phyloP scores from a whole-genome alignment of 2,113 vertebrate species.

The Oncorhynchus keta region DNA sequence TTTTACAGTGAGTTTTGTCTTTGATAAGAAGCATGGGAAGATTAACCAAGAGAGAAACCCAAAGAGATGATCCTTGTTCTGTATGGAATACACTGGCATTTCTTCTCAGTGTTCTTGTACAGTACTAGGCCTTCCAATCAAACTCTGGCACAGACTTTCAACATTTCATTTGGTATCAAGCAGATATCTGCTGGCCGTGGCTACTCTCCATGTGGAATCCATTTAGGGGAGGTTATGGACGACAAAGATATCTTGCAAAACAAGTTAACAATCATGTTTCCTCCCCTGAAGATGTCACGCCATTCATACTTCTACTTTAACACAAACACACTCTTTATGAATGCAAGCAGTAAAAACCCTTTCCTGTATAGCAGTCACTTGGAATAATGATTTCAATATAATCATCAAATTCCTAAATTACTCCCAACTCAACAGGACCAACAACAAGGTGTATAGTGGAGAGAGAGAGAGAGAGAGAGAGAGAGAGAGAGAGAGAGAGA shows the following conservation, averaged over 20 bases:
- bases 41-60: background rate
- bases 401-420: background rate
- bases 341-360: background rate
- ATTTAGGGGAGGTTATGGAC: slow-evolving; percentile 27
- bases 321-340: background rate
- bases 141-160: slow-evolving; percentile 28
- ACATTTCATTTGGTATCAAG: slow-evolving; percentile 37
- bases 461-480: no score
- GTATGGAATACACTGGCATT: background rate
- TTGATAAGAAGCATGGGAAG: slow-evolving; percentile 12
- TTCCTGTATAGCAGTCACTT: no score
- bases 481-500: no score
- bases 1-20: slow-evolving; percentile 15
- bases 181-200: slow-evolving; percentile 36
- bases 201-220: slow-evolving; percentile 42
- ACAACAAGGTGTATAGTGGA: no score
- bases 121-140: slow-evolving; percentile 25
- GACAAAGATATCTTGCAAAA: slow-evolving; percentile 24
- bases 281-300: background rate
- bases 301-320: no score
- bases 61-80: background rate
- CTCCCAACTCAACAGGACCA: background rate
- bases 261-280: slow-evolving; percentile 2
- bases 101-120: background rate
- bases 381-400: background rate